These are phyloP conservation scores for Tuta absoluta DNA, from an alignment of 2,888 invertebrate genomes.

Conservation along the genomic window DNA sequence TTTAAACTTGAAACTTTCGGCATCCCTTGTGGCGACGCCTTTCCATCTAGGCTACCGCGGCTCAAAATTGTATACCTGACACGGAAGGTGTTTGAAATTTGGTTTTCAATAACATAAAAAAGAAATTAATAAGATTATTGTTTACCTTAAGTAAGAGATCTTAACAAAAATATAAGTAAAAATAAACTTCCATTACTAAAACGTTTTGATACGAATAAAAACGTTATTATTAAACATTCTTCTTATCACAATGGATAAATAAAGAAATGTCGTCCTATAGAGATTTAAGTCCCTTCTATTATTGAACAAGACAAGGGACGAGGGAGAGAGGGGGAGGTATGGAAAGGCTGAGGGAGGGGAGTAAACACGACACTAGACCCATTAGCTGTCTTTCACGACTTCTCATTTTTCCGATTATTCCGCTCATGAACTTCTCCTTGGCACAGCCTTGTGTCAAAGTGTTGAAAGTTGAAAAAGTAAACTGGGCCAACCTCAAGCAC, in stretches of 20 bases:
- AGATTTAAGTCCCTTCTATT: conserved; percentile 17
- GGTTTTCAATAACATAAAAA: too few relatives aligned
- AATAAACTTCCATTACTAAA: neutral
- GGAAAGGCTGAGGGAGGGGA: neutral
- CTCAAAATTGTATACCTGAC: too few relatives aligned
- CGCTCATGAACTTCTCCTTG: neutral
- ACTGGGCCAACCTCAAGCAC: neutral
- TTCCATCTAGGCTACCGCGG: too few relatives aligned
- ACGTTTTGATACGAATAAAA: neutral
- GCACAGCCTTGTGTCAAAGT: conserved; percentile 26
- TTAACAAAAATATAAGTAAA: neutral
- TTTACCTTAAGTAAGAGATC: too few relatives aligned
- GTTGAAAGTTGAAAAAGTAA: conserved; percentile 16
- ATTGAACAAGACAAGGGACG: conserved; percentile 16
- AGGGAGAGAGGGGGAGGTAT: neutral
- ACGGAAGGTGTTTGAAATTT: too few relatives aligned
- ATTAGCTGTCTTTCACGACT: conserved; percentile 30
- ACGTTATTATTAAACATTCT: neutral
- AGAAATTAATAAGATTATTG: too few relatives aligned
- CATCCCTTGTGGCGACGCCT: too few relatives aligned
- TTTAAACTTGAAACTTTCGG: too few relatives aligned
- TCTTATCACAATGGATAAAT: neutral
- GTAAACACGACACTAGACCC: conserved; percentile 28
- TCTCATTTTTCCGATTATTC: conserved; percentile 33
- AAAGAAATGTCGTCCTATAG: conserved; percentile 8